These are phyloP conservation scores for Argya squamiceps DNA, from an alignment of 2,797 vertebrate genomes.

Conservation along the genomic window DNA sequence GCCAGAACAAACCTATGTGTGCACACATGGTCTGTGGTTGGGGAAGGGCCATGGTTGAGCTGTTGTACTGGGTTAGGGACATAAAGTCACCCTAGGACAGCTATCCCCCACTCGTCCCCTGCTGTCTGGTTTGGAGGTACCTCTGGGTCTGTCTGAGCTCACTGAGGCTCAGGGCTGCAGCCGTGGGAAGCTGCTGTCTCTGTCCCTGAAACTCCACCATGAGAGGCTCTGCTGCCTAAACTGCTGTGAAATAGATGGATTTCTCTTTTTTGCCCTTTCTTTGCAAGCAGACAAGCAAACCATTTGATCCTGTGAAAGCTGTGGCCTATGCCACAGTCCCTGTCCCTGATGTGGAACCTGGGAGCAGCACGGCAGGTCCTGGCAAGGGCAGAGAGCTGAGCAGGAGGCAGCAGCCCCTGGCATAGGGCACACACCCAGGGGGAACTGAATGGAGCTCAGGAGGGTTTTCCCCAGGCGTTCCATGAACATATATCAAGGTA, in stretches of 20 bases:
- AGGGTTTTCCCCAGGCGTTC: not conserved
- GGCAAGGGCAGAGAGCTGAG: not conserved
- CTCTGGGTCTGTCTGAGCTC: not conserved
- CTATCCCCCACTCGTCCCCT: not conserved
- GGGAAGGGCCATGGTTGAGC: not conserved
- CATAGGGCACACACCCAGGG: not conserved
- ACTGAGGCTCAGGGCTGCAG: not conserved
- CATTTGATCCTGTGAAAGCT: not conserved
- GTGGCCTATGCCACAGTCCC: fast-evolving
- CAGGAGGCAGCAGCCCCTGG: not conserved
- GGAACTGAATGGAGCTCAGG: not conserved
- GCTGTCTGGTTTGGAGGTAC: not conserved
- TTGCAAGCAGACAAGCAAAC: not conserved
- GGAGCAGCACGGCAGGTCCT: not conserved
- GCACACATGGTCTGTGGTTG: fast-evolving
- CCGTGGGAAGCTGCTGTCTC: not conserved
- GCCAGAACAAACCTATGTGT: not conserved
- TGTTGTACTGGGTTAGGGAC: not conserved
- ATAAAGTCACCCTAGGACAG: not conserved
- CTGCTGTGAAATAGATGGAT: not conserved
- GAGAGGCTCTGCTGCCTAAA: not conserved
- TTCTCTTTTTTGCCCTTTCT: not conserved
- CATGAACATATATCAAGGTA: not conserved
- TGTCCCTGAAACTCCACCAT: fast-evolving
- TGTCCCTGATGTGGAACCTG: not conserved